Base-by-base conservation (phyloP, 1,140 invertebrate species). In the Heliconius himera region DNA sequence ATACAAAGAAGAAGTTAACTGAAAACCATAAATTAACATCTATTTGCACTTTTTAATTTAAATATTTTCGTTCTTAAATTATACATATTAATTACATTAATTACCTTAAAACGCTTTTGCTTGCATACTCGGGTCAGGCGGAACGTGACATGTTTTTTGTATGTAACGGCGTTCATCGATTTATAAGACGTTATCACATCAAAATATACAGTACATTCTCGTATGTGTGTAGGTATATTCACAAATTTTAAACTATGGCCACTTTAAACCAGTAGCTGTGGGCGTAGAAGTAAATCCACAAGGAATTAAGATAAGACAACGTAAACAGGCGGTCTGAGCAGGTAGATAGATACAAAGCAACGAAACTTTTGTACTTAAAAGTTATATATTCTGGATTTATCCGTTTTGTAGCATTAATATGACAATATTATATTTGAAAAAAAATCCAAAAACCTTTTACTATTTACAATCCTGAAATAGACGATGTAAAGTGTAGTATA, bases 231-330 rank as follows among this genome's bases (percentile, higher is more conserved):
- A 6, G 9, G 26, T 66, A 66, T 66, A 16, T 66, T 66, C 54
- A 60, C 54, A 66, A 66, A 66, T 22, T 60, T 60, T 22, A 70
- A 36, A 56, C 6, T 29, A 76, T 85, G 77, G 85, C 75, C 76
- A 82, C 81, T 60, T 60, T 36, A 82, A 82, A 81, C 74, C 86
- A 80, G 85, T 87, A 82, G 86, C 84, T 41, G 88, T 89, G 85
- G 88, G 88, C 87, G 88, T 88, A 78, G 76, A 83, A 85, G 82
- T 81, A 85, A 85, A 84, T 79, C 83, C 83, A 80, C 77, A 79
- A 54, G 76, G 85, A 86, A 88, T 89, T 88, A 83, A 85, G 88
- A 90, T 88, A 90, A 88, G 81, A 77, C 79, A 83, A 81, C 49
- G 78, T 80, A 84, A 87, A 85, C 85, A 85, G 82, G 75, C 66